Conservation (phyloP, 92 coral and sea anemone species). For the Epizoanthus rinbou region DNA sequence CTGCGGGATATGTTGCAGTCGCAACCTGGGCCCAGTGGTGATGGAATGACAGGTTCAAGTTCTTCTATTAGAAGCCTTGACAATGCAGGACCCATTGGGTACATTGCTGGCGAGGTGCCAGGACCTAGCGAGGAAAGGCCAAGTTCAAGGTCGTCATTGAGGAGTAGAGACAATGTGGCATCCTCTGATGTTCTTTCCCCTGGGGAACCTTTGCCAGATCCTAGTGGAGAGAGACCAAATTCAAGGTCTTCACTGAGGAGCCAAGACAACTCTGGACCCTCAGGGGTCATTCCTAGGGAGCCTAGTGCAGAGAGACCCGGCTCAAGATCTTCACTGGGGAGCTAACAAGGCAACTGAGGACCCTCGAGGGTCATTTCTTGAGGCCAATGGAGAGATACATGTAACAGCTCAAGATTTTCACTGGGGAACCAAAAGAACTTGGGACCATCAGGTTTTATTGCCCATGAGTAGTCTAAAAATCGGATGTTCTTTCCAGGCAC, state of each 20-base stretch:
- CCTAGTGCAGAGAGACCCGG: background rate
- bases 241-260: slow-evolving; percentile 9
- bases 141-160: slow-evolving; percentile 15
- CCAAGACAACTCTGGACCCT: background rate
- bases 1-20: slow-evolving; percentile 2
- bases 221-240: background rate
- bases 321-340: slow-evolving; percentile 1
- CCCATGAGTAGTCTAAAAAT: background rate
- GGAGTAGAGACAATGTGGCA: background rate
- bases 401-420: background rate
- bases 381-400: background rate
- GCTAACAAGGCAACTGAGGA: background rate
- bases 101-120: no score
- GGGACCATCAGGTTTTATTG: background rate
- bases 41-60: slow-evolving; percentile 18
- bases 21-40: background rate
- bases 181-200: background rate
- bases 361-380: background rate
- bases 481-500: no score
- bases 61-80: slow-evolving; percentile 29
- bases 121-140: background rate
- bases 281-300: background rate
- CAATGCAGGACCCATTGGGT: background rate
- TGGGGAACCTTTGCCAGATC: background rate
- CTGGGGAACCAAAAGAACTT: background rate